These are phyloP conservation scores for Apomyelois bistriatella DNA, from an alignment of 2,888 invertebrate genomes.

Conservation along the genomic window DNA sequence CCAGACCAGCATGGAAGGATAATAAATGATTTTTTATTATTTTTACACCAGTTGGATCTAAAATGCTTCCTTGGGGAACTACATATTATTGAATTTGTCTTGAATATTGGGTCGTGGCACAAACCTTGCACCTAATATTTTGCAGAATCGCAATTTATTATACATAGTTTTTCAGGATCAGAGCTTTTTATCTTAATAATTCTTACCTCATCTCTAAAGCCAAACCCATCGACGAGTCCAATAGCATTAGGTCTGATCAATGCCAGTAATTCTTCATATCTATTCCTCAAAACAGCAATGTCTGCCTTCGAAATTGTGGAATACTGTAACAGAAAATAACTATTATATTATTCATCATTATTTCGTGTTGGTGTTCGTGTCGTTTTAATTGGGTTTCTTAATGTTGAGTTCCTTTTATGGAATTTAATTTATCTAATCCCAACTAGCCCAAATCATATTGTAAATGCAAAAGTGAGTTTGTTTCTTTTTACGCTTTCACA, in stretches of 20 bases:
- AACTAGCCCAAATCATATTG: no score
- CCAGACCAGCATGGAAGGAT: no score
- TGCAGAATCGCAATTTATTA: not conserved
- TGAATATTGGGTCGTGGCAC: not conserved
- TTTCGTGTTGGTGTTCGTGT: constrained; percentile 13
- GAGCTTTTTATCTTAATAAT: no score
- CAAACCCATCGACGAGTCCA: constrained; percentile 93
- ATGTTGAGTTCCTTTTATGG: no score
- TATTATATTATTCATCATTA: not conserved
- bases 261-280: constrained; percentile 84
- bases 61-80: not conserved
- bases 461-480: no score
- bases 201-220: constrained; percentile 85
- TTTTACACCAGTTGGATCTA: not conserved
- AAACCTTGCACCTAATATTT: not conserved
- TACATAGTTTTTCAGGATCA: no score
- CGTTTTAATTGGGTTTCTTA: not conserved
- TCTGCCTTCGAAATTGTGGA: constrained; percentile 75
- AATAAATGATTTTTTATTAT: no score
- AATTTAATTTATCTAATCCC: no score
- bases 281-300: constrained; percentile 78
- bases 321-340: constrained; percentile 83
- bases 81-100: not conserved
- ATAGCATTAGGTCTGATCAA: constrained; percentile 91
- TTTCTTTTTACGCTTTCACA: no score